A percentile compares a stretch with the other conserved stretches of the same genome.
These are phyloP conservation scores for Palythoa grandis DNA, from an alignment of 92 coral and sea anemone species.

Conservation along the genomic window DNA sequence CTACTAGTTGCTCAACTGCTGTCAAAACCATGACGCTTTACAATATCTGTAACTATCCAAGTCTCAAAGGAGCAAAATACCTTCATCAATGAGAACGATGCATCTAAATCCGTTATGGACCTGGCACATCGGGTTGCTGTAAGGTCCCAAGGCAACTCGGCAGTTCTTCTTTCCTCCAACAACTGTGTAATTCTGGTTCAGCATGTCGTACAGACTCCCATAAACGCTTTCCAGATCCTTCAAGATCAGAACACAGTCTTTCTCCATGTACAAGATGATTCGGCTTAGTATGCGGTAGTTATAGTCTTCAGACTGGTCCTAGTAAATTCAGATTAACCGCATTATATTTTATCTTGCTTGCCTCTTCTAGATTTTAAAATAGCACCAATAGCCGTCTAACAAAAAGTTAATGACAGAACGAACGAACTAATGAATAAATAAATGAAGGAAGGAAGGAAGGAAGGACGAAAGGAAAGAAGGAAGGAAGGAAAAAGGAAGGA, in stretches of 20 bases:
- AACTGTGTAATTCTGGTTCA: slow-evolving; percentile 57
- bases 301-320: slow-evolving; percentile 56
- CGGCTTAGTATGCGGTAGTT: slow-evolving; percentile 54
- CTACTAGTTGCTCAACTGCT: too few species aligned
- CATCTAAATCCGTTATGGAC: slow-evolving; percentile 56
- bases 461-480: too few species aligned
- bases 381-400: too few species aligned
- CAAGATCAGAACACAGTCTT: slow-evolving; percentile 50
- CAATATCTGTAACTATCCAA: background rate
- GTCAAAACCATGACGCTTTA: background rate
- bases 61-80: background rate
- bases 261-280: slow-evolving; percentile 56
- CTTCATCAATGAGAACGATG: slow-evolving; percentile 54
- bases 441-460: too few species aligned
- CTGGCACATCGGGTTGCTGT: slow-evolving; percentile 60
- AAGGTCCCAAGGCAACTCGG: slow-evolving; percentile 59
- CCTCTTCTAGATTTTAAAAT: background rate
- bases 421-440: too few species aligned
- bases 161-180: slow-evolving; percentile 60
- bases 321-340: background rate
- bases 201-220: slow-evolving; percentile 59
- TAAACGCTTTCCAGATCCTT: slow-evolving; percentile 55
- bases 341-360: background rate
- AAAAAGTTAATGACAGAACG: too few species aligned
- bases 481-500: too few species aligned